A percentile compares a stretch with the other conserved stretches of the same genome.
Conservation (phyloP, 2,888 invertebrate species). For the Dryomyza anilis region DNA sequence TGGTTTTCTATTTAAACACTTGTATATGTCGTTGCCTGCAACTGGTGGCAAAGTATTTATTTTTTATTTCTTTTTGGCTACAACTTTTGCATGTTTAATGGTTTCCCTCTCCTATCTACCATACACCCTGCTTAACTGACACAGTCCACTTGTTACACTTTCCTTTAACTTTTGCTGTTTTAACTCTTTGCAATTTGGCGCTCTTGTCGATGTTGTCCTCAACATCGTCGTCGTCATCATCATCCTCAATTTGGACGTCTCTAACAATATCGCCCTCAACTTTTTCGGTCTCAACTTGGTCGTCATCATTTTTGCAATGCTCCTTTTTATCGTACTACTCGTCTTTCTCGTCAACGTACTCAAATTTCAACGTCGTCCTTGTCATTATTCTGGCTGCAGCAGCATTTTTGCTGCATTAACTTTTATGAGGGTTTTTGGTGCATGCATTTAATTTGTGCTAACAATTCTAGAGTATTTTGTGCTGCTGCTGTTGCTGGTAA, state of each 20-base stretch:
- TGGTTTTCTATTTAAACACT: too few relatives aligned
- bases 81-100: too few relatives aligned
- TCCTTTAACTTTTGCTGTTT: too few relatives aligned
- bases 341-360: background rate
- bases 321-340: conserved; percentile 20
- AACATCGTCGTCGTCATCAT: background rate
- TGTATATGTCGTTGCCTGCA: too few relatives aligned
- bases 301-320: conserved; percentile 8
- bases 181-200: too few relatives aligned
- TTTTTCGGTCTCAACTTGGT: background rate
- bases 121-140: too few relatives aligned
- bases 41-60: too few relatives aligned
- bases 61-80: too few relatives aligned
- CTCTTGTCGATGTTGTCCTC: background rate
- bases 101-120: too few relatives aligned
- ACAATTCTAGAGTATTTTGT: background rate
- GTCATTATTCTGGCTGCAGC: too few relatives aligned
- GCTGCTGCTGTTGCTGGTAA: too few relatives aligned
- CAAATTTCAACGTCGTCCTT: background rate
- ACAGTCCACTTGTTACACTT: too few relatives aligned
- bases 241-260: background rate
- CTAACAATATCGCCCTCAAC: background rate
- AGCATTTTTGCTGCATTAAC: conserved; percentile 15
- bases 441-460: conserved; percentile 16
- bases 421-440: conserved; percentile 15